A percentile compares a stretch with the other conserved stretches of the same genome.
Conservation (phyloP, 53 echinoderm and acorn worm genomes). For the Holothuria leucospilota region DNA sequence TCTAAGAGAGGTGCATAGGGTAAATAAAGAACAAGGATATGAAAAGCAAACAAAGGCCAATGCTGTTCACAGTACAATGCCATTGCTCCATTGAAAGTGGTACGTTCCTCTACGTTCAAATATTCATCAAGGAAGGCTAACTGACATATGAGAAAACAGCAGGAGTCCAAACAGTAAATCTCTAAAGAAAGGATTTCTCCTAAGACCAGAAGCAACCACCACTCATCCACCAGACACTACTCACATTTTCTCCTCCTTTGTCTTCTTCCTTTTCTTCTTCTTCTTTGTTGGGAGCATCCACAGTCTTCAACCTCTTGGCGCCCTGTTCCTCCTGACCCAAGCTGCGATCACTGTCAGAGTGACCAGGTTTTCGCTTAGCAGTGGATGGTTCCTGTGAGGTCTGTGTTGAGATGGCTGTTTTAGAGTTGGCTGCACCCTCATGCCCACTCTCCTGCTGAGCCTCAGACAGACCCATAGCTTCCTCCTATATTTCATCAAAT, state of each 20-base stretch:
- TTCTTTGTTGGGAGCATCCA: conserved; percentile 59
- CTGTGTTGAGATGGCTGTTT: conserved; percentile 71
- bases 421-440: conserved; percentile 79
- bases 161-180: too few relatives aligned
- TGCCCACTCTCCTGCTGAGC: conserved; percentile 84
- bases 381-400: conserved; percentile 57
- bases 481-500: background rate
- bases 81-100: too few relatives aligned
- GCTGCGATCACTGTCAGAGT: conserved; percentile 85
- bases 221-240: background rate
- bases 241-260: background rate
- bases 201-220: background rate
- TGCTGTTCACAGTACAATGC: too few relatives aligned
- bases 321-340: conserved; percentile 83
- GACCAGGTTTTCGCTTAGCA: conserved; percentile 78
- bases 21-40: too few relatives aligned
- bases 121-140: too few relatives aligned
- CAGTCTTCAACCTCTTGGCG: conserved; percentile 78
- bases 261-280: conserved; percentile 45
- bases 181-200: too few relatives aligned
- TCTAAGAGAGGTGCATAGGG: too few relatives aligned
- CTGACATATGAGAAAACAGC: too few relatives aligned
- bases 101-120: too few relatives aligned
- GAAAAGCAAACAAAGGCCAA: too few relatives aligned
- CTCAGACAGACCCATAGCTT: conserved; percentile 74